phyloP scores from a whole-genome alignment of 2,797 vertebrate genomes.

The Tiaroga cobitis region DNA sequence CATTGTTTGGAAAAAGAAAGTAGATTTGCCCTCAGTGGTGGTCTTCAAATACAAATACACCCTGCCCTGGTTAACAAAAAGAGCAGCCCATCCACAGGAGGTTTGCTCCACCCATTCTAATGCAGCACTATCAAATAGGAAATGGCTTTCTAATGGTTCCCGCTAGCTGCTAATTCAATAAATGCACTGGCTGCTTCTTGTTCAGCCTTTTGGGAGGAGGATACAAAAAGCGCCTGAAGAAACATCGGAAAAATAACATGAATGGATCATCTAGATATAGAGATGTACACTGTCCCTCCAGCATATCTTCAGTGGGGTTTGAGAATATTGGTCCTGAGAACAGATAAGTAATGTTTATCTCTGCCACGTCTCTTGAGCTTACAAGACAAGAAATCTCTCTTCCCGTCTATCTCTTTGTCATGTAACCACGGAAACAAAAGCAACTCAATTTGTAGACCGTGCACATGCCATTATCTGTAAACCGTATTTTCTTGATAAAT shows the following conservation, averaged over 20 bases:
- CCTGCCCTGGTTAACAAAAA: neutral
- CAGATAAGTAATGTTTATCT: constrained; percentile 49
- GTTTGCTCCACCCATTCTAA: constrained; percentile 58
- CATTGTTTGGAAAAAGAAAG: neutral
- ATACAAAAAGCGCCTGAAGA: constrained; percentile 19
- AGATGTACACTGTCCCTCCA: constrained; percentile 31
- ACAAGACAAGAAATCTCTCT: constrained; percentile 35
- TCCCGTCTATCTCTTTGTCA: constrained; percentile 34
- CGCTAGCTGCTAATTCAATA: constrained; percentile 78
- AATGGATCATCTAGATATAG: constrained; percentile 25
- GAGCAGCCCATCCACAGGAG: constrained; percentile 27
- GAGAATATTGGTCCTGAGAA: constrained; percentile 33
- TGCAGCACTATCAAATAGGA: constrained; percentile 66
- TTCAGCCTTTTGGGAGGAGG: constrained; percentile 62
- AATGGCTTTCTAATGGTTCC: constrained; percentile 71
- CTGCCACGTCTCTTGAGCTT: constrained; percentile 54
- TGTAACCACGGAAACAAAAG: constrained; percentile 54
- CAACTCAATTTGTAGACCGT: constrained; percentile 37
- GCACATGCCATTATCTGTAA: constrained; percentile 27
- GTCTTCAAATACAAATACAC: neutral
- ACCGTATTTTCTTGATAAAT: constrained; percentile 36
- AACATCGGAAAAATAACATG: constrained; percentile 17
- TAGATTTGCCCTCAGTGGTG: neutral
- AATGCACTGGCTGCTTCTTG: constrained; percentile 63
- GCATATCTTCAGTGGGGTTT: constrained; percentile 19